phyloP scores from a whole-genome alignment of 2,797 vertebrate species.

The Lutjanus campechanus region DNA sequence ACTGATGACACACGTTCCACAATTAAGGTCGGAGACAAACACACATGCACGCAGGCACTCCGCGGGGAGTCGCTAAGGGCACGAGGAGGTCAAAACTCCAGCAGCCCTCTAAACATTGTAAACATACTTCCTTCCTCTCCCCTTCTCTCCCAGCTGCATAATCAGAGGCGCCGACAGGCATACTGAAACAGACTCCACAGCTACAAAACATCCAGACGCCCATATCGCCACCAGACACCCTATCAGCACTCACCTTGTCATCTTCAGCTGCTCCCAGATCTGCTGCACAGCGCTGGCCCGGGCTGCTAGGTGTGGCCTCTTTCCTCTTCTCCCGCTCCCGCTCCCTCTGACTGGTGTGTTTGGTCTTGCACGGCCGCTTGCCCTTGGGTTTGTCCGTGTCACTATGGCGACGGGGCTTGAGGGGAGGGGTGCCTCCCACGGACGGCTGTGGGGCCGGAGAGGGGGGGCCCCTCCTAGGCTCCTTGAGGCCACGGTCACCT shows the following conservation, averaged over 20 bases:
- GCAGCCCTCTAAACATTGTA: slow-evolving; percentile 83
- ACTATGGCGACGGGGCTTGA: slow-evolving; percentile 91
- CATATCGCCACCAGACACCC: slow-evolving; percentile 36
- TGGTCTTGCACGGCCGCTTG: slow-evolving; percentile 99
- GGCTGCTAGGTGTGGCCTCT: slow-evolving; percentile 75
- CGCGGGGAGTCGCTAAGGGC: slow-evolving; percentile 73
- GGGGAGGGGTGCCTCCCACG: slow-evolving; percentile 85
- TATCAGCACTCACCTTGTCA: slow-evolving; percentile 81
- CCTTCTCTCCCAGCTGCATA: slow-evolving; percentile 76
- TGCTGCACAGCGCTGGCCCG: slow-evolving; percentile 60
- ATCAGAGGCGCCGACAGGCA: slow-evolving; percentile 80
- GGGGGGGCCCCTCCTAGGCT: slow-evolving; percentile 92
- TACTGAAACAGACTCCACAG: slow-evolving; percentile 62
- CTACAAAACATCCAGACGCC: slow-evolving; percentile 62
- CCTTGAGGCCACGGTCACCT: slow-evolving; percentile 92
- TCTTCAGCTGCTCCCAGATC: slow-evolving; percentile 86
- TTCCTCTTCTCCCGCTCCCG: slow-evolving; percentile 87
- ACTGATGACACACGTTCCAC: slow-evolving; percentile 66
- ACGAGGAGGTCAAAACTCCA: slow-evolving; percentile 78
- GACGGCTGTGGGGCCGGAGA: slow-evolving; percentile 77
- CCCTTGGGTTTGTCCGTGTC: slow-evolving; percentile 97
- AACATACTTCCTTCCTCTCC: slow-evolving; percentile 80
- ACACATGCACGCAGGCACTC: slow-evolving; percentile 66
- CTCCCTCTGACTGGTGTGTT: slow-evolving; percentile 94
- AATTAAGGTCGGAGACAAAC: slow-evolving; percentile 72